Evolutionary conservation across 2,888 invertebrate genomes (phyloP).

Genomic region (Nephrocerus scutellatus): DNA sequence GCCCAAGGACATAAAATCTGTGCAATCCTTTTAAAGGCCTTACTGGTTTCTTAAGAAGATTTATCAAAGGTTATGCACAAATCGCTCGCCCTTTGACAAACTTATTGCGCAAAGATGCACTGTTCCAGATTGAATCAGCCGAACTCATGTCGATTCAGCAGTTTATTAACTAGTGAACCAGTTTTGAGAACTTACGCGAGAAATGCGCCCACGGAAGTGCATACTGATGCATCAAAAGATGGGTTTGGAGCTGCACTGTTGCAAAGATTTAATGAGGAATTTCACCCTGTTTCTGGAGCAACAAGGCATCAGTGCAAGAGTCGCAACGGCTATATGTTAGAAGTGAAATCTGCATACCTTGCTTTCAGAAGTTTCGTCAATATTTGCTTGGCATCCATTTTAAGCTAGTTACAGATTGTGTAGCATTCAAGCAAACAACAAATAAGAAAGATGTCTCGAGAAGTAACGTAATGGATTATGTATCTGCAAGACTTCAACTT

Average conservation of each 20-base stretch:
- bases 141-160: too few relatives aligned
- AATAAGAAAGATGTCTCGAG: slow-evolving; percentile 9
- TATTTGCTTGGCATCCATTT: slow-evolving; percentile 25
- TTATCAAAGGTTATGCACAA: slow-evolving; percentile 8
- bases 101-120: too few relatives aligned
- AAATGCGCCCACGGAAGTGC: slow-evolving; percentile 18
- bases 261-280: slow-evolving; percentile 10
- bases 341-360: slow-evolving; percentile 24
- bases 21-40: slow-evolving; percentile 16
- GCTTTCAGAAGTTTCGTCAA: slow-evolving; percentile 26
- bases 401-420: too few relatives aligned
- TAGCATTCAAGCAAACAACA: too few relatives aligned
- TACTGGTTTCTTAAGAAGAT: slow-evolving; percentile 15
- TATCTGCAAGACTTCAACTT: slow-evolving; percentile 21
- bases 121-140: too few relatives aligned
- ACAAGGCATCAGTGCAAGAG: too few relatives aligned
- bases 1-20: slow-evolving; percentile 13
- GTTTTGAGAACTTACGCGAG: slow-evolving; percentile 15
- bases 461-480: slow-evolving; percentile 20
- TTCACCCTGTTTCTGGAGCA: slow-evolving; percentile 14
- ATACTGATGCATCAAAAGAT: slow-evolving; percentile 21
- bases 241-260: slow-evolving; percentile 20
- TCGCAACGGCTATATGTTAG: slow-evolving; percentile 26
- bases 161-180: too few relatives aligned
- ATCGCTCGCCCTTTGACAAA: too few relatives aligned